phyloP scores from a whole-genome alignment of 2,797 vertebrate species.

The Stomatorhinus walkeri region DNA sequence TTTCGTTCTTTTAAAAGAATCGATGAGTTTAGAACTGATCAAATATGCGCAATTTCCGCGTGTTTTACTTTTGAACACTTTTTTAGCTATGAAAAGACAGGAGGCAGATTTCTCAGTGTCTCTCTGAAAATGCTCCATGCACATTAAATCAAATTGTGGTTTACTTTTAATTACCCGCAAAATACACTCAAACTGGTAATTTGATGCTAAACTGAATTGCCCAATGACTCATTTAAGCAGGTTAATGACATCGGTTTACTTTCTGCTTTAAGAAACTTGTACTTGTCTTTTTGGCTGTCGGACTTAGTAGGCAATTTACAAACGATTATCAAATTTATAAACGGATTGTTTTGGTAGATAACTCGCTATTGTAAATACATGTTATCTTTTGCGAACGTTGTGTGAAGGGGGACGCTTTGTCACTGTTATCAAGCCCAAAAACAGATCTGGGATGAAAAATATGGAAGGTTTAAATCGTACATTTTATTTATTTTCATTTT shows the following conservation, averaged over 20 bases:
- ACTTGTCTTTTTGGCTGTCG: neutral
- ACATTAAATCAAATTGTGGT: neutral
- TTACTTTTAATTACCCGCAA: slow-evolving; percentile 9
- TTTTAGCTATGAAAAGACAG: neutral
- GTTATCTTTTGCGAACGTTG: neutral
- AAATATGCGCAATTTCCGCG: neutral
- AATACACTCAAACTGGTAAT: slow-evolving; percentile 2
- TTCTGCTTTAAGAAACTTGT: neutral
- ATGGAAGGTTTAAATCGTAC: slow-evolving; percentile 49
- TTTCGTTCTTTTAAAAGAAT: neutral
- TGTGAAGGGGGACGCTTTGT: neutral
- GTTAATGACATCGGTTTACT: slow-evolving; percentile 3
- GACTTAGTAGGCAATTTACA: neutral
- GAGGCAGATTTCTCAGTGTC: neutral
- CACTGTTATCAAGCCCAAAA: neutral
- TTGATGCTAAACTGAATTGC: neutral
- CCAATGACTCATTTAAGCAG: slow-evolving; percentile 8
- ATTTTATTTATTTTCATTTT: slow-evolving; percentile 49
- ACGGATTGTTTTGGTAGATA: neutral
- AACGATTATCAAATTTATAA: neutral
- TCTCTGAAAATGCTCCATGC: neutral
- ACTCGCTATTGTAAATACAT: neutral
- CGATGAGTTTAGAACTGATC: neutral
- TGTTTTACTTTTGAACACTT: neutral
- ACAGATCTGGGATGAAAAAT: neutral